These are phyloP conservation scores for Turritopsis rubra DNA, from an alignment of 30 jellyfish, hydroid and myxozoan genomes.

Conservation along the genomic window DNA sequence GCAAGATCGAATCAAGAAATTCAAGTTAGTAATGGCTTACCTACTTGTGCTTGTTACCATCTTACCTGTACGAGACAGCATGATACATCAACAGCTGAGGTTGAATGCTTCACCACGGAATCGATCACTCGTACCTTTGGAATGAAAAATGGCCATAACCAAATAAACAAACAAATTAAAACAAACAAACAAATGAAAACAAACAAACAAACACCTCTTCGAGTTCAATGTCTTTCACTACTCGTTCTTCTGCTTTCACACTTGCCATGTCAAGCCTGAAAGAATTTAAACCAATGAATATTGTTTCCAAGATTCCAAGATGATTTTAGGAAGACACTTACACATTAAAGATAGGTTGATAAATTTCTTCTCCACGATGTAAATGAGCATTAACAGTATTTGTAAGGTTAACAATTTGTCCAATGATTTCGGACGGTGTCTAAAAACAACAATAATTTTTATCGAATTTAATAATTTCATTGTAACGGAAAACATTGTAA, in stretches of 20 bases:
- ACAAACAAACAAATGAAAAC: too few species aligned
- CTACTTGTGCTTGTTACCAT: too few species aligned
- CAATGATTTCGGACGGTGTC: slow-evolving; percentile 18
- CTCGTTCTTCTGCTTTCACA: slow-evolving; percentile 57
- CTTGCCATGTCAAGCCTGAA: slow-evolving; percentile 72
- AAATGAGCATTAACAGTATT: slow-evolving; percentile 35
- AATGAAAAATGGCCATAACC: neutral
- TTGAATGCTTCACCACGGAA: slow-evolving; percentile 60
- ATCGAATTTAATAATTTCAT: too few species aligned
- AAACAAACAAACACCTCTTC: slow-evolving; percentile 58
- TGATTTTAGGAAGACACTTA: neutral
- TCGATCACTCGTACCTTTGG: slow-evolving; percentile 83
- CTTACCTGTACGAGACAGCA: slow-evolving; percentile 86
- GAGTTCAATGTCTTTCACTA: slow-evolving; percentile 58
- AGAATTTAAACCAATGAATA: neutral
- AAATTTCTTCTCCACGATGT: neutral
- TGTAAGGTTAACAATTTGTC: slow-evolving; percentile 11
- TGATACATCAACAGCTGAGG: slow-evolving; percentile 93
- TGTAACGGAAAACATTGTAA: too few species aligned
- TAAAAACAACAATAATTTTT: neutral
- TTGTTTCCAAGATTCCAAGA: neutral
- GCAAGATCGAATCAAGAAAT: too few species aligned
- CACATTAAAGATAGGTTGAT: slow-evolving; percentile 26
- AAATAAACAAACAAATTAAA: too few species aligned
- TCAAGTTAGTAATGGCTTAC: too few species aligned